A percentile compares a stretch with the other conserved stretches of the same genome.
Evolutionary conservation across 2,797 vertebrate genomes (phyloP).

Genomic region (Holocentrus rufus): DNA sequence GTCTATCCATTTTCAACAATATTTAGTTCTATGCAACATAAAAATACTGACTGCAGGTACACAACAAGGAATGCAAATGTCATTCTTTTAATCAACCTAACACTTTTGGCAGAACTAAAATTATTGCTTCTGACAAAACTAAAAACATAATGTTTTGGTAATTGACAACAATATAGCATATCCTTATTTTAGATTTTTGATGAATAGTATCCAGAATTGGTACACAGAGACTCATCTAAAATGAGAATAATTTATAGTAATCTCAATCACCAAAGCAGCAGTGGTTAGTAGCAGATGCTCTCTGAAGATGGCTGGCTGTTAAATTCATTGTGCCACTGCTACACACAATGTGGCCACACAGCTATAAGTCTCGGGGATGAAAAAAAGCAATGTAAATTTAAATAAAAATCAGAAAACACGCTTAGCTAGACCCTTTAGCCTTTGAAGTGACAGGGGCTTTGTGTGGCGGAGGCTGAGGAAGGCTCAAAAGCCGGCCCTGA

Average conservation of each 20-base stretch:
- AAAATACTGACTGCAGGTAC: too few species aligned
- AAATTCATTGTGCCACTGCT: slow-evolving; percentile 39
- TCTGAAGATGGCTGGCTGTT: slow-evolving; percentile 38
- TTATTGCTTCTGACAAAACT: too few species aligned
- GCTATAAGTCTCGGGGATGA: slow-evolving; percentile 41
- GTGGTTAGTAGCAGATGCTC: slow-evolving; percentile 36
- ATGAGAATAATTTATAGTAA: background rate
- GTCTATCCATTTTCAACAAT: too few species aligned
- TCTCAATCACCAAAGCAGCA: slow-evolving; percentile 9
- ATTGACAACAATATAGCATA: too few species aligned
- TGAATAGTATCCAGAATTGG: too few species aligned
- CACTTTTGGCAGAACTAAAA: too few species aligned
- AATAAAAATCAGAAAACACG: slow-evolving; percentile 65
- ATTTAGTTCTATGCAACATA: too few species aligned
- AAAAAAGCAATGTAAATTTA: slow-evolving; percentile 61
- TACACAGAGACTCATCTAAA: slow-evolving; percentile 2
- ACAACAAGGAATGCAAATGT: too few species aligned
- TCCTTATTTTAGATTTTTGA: too few species aligned
- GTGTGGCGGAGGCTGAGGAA: slow-evolving; percentile 47
- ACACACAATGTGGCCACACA: slow-evolving; percentile 43
- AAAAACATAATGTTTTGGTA: too few species aligned
- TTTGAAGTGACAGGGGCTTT: slow-evolving; percentile 71
- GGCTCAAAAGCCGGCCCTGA: slow-evolving; percentile 62
- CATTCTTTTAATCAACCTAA: too few species aligned
- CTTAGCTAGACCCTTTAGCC: slow-evolving; percentile 56